Evolutionary conservation across 2,888 invertebrate species (phyloP), one percentile per base, ranked within the genome.

Genomic region (Schrankia costaestrigalis): DNA sequence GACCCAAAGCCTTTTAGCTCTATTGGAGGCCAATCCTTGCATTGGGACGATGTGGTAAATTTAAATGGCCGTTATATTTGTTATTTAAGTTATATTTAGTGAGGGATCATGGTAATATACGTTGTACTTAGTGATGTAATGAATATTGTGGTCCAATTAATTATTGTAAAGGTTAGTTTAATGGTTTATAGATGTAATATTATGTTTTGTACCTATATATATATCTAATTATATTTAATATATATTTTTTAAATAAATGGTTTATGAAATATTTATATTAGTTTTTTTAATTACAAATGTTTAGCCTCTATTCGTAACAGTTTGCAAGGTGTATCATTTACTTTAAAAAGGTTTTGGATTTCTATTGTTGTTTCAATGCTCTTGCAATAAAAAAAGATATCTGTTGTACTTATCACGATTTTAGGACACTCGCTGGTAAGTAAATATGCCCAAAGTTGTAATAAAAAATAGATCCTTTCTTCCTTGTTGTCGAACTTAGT

Each of bases 91-190:
- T 26, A 48, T 54, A 56, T 42, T 23, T 49, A 62, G 56, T 58
- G 56, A 69, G 71, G 75, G 73, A 70, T 69, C 63, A 66, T 61
- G 78, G 75, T 74, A 59, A 67, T 64, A 59, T 60, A 50, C 63
- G 63, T 65, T 65, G 70, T 73, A 71, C 69, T 74, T 75, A 77
- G 70, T 42, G 59, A 39, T 56, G 40, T 65, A 65, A 59, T 61
- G 63, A 45, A 59, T 63, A 60, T 51, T 53, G 55, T 57, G 67
- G 66, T 70, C 63, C 63, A 59, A 56, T 62, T 45, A 45, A 45
- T 57, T 55, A 44, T 26, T 9, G 25, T 54, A 59, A 63, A 42
- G 64, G 69, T 70, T 67, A 71, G 60, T 38, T 58, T 26, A 63
- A 63, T 56, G 52, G 64, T 57, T 62, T 56, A 56, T 58, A 52